phyloP scores from a whole-genome alignment of 2,888 invertebrate species.

The Eupithecia subumbrata region DNA sequence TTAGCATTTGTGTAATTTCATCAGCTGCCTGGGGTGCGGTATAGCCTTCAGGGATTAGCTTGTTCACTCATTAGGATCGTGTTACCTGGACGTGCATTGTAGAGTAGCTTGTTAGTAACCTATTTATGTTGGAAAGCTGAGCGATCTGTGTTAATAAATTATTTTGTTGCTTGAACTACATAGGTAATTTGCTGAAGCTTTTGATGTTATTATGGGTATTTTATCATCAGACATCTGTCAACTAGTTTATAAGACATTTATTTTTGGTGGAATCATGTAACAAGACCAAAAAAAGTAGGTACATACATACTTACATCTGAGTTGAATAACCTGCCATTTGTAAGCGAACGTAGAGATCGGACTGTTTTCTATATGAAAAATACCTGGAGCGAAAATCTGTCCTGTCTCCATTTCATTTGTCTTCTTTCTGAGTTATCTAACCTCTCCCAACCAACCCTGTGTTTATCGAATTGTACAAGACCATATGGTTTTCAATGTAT shows the following conservation, averaged over 20 bases:
- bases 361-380: neutral
- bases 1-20: slow-evolving; percentile 80
- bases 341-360: neutral
- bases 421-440: neutral
- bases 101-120: neutral
- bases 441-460: neutral
- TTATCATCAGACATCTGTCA: neutral
- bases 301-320: neutral
- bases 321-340: neutral
- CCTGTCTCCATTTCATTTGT: neutral
- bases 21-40: slow-evolving; percentile 55
- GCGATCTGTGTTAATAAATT: neutral
- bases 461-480: neutral
- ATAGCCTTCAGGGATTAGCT: slow-evolving; percentile 40
- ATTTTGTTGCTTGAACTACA: neutral
- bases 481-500: neutral
- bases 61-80: slow-evolving; percentile 16
- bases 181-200: neutral
- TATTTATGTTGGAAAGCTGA: neutral
- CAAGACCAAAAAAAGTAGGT: neutral
- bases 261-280: neutral
- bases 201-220: neutral
- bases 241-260: neutral
- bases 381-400: neutral
- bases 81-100: slow-evolving; percentile 10